Percentiles rank a stretch among this genome's conserved stretches.
Conservation (phyloP, 2,113 vertebrate species). For the Synchiropus splendidus region DNA sequence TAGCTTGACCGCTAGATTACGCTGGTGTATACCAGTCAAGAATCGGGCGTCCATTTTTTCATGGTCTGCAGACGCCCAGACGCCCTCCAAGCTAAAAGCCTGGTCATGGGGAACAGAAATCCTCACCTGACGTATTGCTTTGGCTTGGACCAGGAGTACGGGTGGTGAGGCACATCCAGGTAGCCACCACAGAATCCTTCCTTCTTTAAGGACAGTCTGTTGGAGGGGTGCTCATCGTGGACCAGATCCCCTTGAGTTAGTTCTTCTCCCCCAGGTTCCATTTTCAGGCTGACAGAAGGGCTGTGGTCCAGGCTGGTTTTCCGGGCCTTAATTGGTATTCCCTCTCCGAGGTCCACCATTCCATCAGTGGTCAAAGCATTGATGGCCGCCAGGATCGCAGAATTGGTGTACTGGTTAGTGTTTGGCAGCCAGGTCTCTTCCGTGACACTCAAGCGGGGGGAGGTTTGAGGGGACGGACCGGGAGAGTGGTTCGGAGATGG, state of each 20-base stretch:
- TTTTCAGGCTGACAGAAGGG: slow-evolving; percentile 69
- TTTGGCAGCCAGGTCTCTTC: slow-evolving; percentile 86
- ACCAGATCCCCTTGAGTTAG: slow-evolving; percentile 64
- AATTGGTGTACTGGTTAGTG: slow-evolving; percentile 95
- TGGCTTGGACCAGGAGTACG: slow-evolving; percentile 87
- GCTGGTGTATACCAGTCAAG: too few species aligned
- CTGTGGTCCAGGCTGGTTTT: slow-evolving; percentile 78
- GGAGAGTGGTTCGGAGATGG: slow-evolving; percentile 84
- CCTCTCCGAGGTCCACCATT: slow-evolving; percentile 78
- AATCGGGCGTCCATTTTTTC: too few species aligned
- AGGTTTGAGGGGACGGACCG: slow-evolving; percentile 80
- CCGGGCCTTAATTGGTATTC: slow-evolving; percentile 84
- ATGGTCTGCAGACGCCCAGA: too few species aligned
- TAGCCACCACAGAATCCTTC: slow-evolving; percentile 83
- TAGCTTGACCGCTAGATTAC: too few species aligned
- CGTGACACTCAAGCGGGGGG: slow-evolving; percentile 82
- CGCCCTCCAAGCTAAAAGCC: too few species aligned
- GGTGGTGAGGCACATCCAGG: slow-evolving; percentile 84
- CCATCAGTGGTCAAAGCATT: slow-evolving; percentile 92
- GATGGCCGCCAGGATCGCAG: slow-evolving; percentile 91
- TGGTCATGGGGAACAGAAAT: too few species aligned
- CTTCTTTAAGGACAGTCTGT: slow-evolving; percentile 77
- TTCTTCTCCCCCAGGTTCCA: slow-evolving; percentile 79
- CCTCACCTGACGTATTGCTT: slow-evolving; percentile 86
- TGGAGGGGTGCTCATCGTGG: slow-evolving; percentile 72